These are phyloP conservation scores for Orussus abietinus DNA, from an alignment of 1,140 invertebrate species.

Conservation along the genomic window DNA sequence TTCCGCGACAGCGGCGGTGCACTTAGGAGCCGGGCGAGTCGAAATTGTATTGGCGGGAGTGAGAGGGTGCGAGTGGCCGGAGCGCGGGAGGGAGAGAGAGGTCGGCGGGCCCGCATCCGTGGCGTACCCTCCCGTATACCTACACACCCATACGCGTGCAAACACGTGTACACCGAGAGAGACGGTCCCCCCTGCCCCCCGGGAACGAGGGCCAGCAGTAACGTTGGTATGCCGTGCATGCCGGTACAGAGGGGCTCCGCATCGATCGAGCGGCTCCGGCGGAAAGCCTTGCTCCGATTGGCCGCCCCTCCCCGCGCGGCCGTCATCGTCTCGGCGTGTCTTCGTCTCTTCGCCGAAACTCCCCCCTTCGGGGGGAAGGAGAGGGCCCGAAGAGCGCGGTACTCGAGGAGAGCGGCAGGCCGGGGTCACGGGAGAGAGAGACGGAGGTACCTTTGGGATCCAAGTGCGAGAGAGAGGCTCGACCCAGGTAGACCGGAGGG, in stretches of 20 bases:
- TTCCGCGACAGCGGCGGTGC: too few species aligned
- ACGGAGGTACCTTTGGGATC: conserved; percentile 5
- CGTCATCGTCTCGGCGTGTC: conserved; percentile 21
- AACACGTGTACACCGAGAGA: too few species aligned
- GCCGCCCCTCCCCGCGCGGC: conserved; percentile 19
- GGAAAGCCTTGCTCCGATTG: conserved; percentile 41
- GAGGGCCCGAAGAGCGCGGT: conserved; percentile 12
- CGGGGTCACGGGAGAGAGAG: neutral
- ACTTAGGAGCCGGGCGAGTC: too few species aligned
- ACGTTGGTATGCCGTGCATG: conserved; percentile 34
- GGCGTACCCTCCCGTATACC: too few species aligned
- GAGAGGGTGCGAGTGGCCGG: too few species aligned
- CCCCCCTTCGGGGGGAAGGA: conserved; percentile 13
- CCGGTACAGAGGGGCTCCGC: conserved; percentile 47
- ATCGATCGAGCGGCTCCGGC: conserved; percentile 48
- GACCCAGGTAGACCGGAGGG: conserved; percentile 10
- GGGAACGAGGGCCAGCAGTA: conserved; percentile 23
- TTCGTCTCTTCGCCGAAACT: conserved; percentile 18
- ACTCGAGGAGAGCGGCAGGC: conserved; percentile 8
- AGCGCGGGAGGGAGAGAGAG: too few species aligned
- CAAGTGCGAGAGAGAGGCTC: conserved; percentile 16
- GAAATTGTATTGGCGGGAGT: too few species aligned
- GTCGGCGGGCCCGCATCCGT: too few species aligned
- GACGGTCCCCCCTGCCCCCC: conserved; percentile 12
- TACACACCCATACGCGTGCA: too few species aligned